Evolutionary conservation across 37 sponge, comb jelly and placozoan species (phyloP), one percentile per base, ranked within the genome.

Genomic region (Spongilla lacustris): DNA sequence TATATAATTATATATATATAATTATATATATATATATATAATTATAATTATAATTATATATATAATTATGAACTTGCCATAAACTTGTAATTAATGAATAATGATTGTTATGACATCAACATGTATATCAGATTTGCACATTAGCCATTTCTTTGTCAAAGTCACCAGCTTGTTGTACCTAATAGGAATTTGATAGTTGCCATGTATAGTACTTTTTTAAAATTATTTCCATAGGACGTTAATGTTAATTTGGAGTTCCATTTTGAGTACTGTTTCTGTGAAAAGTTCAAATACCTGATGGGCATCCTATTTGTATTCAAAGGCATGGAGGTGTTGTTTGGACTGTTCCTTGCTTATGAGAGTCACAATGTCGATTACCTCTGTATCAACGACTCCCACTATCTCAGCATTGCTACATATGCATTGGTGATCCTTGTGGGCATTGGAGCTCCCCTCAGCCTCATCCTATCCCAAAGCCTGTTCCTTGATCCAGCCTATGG

Each of bases 271-370:
- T 79, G 80, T 25, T 5, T 58, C 27, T 79, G 80, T 22, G 31
- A 79, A 29, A 32, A 50, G 28, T 58, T 79, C 30, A 21, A 22
- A 17, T 88, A 81, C 75, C 67, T 68, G 32, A 73, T 72, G 50
- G 88, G 88, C 17, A 71, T 71, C 19, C 35, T 88, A 0, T 73
- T 66, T 26, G 88, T 67, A 8, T 81, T 68, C 76, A 88, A 88
- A 24, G 82, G 71, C 22, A 68, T 88, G 17, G 41, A 81, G 22
- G 70, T 88, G 26, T 28, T 88, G 35, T 88, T 88, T 75, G 82
- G 88, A 36, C 75, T 88, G 69, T 88, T 88, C 48, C 76, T 88
- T 26, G 88, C 88, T 71, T 88, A 88, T 31, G 88, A 88, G 88
- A 88, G 88, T 33, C 81, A 82, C 30, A 88, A 88, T 75, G 88